Conservation (phyloP, 2,888 invertebrate species). For the Notodonta ziczac region DNA sequence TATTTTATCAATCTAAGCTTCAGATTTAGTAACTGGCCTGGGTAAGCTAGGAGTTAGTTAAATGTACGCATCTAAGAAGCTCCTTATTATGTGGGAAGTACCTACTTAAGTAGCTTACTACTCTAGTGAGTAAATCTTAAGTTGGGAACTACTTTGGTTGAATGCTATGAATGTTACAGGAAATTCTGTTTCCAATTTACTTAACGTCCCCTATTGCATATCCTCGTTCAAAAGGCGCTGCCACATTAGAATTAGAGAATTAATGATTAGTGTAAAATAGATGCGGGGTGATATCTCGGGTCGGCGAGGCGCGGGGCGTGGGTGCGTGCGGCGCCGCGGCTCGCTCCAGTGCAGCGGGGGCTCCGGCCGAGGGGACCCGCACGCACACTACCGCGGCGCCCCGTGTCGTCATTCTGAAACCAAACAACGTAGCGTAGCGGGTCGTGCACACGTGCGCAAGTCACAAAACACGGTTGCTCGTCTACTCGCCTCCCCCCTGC, state of each 20-base stretch:
- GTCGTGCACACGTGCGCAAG: conserved; percentile 61
- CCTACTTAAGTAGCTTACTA: no score
- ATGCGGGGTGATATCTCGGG: not conserved
- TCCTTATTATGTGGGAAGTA: no score
- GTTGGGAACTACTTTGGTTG: no score
- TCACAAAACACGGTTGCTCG: conserved; percentile 54
- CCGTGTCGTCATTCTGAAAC: conserved; percentile 44
- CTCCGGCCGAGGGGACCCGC: conserved; percentile 45
- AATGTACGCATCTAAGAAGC: no score
- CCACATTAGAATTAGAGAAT: not conserved
- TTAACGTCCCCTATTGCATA: not conserved
- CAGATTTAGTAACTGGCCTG: no score
- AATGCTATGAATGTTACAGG: not conserved
- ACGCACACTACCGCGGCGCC: conserved; percentile 52
- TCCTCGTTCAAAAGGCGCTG: not conserved
- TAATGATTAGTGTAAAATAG: not conserved
- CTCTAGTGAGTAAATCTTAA: no score
- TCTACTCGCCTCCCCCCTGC: conserved; percentile 48
- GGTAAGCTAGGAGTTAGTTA: no score
- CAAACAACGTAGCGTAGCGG: conserved; percentile 48
- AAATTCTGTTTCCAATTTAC: not conserved
- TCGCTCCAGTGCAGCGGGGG: conserved; percentile 26
- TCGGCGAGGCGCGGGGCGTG: not conserved
- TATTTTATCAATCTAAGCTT: no score
- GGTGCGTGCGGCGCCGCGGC: conserved; percentile 23